phyloP scores from a whole-genome alignment of 1,140 invertebrate species.

The Zaprionus ornatus region DNA sequence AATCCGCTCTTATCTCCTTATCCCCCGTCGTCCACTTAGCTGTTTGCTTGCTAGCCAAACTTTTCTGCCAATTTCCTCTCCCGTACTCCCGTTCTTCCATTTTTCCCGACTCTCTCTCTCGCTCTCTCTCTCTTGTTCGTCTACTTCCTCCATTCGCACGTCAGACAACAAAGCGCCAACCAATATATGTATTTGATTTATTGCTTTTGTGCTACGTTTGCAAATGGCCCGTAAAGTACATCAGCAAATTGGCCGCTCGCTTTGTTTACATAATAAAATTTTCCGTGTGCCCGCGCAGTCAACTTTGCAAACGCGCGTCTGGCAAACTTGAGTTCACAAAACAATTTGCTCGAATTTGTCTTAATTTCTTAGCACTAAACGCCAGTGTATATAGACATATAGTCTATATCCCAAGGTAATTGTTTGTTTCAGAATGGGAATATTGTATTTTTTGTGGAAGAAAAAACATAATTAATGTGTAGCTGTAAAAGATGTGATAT shows the following conservation, averaged over 20 bases:
- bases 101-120: neutral
- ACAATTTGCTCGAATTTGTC: slow-evolving; percentile 27
- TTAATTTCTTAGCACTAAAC: neutral
- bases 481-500: neutral
- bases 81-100: neutral
- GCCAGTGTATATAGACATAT: neutral
- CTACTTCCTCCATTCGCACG: slow-evolving; percentile 9
- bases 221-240: slow-evolving; percentile 45
- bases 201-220: slow-evolving; percentile 50
- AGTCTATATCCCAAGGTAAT: neutral
- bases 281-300: slow-evolving; percentile 6
- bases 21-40: slow-evolving; percentile 3
- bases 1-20: slow-evolving; percentile 15
- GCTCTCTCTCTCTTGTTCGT: neutral
- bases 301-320: neutral
- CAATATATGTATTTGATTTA: slow-evolving; percentile 75
- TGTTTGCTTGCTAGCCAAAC: slow-evolving; percentile 46
- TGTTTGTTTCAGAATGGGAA: neutral
- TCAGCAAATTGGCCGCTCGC: slow-evolving; percentile 58
- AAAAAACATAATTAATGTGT: no score
- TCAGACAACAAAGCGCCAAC: slow-evolving; percentile 30
- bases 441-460: no score
- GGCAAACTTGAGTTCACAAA: slow-evolving; percentile 19
- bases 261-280: slow-evolving; percentile 70
- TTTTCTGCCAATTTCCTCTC: slow-evolving; percentile 44